Conservation (phyloP, 30 jellyfish, hydroid and myxozoan genomes). For the Nemopilema nomurai region DNA sequence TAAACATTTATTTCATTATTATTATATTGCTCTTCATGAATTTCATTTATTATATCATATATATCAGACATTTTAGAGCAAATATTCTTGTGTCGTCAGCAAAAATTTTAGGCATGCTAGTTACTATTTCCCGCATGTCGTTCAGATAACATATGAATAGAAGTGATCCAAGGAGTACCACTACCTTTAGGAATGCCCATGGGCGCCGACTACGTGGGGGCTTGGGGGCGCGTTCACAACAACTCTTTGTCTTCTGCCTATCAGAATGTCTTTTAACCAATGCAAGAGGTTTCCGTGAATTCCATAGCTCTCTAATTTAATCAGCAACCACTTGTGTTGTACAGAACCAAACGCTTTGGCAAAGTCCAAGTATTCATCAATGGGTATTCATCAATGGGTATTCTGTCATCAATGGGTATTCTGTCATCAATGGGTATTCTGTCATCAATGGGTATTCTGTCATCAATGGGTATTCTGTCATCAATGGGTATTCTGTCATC, state of each 20-base stretch:
- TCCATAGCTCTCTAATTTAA: constrained; percentile 25
- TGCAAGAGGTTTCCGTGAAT: constrained; percentile 36
- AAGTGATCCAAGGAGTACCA: constrained; percentile 43
- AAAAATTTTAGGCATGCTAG: not conserved
- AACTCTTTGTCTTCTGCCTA: constrained; percentile 39
- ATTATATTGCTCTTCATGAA: not conserved
- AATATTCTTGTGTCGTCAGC: not conserved
- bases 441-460: too few species aligned
- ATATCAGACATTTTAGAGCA: not conserved
- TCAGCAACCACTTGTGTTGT: constrained; percentile 52
- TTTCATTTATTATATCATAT: not conserved
- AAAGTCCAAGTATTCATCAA: constrained; percentile 53
- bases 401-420: too few species aligned
- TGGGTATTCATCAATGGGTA: constrained; percentile 32
- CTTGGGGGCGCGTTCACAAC: constrained; percentile 27
- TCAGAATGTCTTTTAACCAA: constrained; percentile 41
- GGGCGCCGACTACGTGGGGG: constrained; percentile 12
- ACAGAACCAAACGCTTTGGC: constrained; percentile 58
- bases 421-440: too few species aligned
- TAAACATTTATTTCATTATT: not conserved
- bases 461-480: too few species aligned
- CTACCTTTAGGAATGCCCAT: constrained; percentile 54
- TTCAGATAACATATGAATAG: constrained; percentile 13
- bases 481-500: too few species aligned
- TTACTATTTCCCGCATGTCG: constrained; percentile 35